Evolutionary conservation across 2,113 vertebrate species (phyloP).

Genomic region (Centropus unirufus): DNA sequence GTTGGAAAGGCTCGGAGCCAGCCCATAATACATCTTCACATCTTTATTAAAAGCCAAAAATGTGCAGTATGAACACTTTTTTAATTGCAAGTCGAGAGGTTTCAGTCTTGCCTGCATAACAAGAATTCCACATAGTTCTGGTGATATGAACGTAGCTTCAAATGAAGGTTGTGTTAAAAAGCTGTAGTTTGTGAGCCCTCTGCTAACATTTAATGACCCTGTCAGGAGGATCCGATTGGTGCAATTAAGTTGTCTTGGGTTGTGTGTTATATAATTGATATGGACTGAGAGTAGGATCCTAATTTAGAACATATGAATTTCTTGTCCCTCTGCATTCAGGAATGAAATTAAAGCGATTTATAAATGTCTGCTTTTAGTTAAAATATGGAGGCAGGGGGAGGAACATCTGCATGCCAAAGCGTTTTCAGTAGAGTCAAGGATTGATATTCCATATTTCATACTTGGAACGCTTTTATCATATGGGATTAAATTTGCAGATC

Average conservation of each 20-base stretch:
- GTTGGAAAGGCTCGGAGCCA: neutral
- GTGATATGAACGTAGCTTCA: slow-evolving; percentile 31
- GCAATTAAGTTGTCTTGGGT: slow-evolving; percentile 85
- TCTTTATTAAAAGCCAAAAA: neutral
- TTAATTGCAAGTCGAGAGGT: neutral
- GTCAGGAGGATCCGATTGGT: slow-evolving; percentile 82
- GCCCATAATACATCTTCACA: neutral
- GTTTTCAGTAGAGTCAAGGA: slow-evolving; percentile 65
- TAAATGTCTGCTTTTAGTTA: slow-evolving; percentile 80
- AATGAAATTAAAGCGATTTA: slow-evolving; percentile 84
- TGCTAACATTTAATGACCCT: slow-evolving; percentile 80
- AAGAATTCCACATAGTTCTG: neutral
- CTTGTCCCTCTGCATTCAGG: slow-evolving; percentile 82
- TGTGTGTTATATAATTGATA: slow-evolving; percentile 89
- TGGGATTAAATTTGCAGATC: slow-evolving; percentile 65
- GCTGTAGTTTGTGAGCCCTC: slow-evolving; percentile 74
- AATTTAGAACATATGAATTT: slow-evolving; percentile 86
- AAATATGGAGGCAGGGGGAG: slow-evolving; percentile 45
- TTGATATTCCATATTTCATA: slow-evolving; percentile 69
- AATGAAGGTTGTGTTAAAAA: slow-evolving; percentile 69
- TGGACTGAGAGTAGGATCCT: slow-evolving; percentile 84
- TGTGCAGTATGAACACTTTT: neutral
- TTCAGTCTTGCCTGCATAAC: neutral
- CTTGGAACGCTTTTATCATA: slow-evolving; percentile 66
- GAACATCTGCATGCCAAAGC: slow-evolving; percentile 71